Conservation (phyloP, 2,888 invertebrate species). For the Papilio protenor region DNA sequence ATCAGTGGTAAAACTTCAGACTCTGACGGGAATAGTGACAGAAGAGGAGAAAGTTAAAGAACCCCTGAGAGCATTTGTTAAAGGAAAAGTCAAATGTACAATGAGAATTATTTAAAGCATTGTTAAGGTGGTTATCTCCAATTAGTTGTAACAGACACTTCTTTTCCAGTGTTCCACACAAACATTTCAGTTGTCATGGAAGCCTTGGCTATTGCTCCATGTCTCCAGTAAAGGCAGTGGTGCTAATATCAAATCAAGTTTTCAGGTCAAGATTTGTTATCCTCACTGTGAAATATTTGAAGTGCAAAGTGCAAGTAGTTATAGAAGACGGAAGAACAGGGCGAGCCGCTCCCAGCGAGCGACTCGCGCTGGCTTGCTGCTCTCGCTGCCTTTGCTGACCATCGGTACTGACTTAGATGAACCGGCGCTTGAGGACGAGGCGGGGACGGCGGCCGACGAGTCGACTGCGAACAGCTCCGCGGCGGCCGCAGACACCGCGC, state of each 20-base stretch:
- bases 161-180: slow-evolving; percentile 56
- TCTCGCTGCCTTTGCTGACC: slow-evolving; percentile 71
- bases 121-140: slow-evolving; percentile 42
- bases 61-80: slow-evolving; percentile 48
- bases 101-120: slow-evolving; percentile 45
- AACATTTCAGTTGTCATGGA: slow-evolving; percentile 59
- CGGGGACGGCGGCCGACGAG: slow-evolving; percentile 63
- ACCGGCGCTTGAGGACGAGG: slow-evolving; percentile 64
- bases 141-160: slow-evolving; percentile 48
- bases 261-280: slow-evolving; percentile 77
- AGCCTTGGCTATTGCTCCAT: slow-evolving; percentile 63
- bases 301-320: slow-evolving; percentile 48
- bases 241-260: slow-evolving; percentile 83
- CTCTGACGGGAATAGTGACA: slow-evolving; percentile 13
- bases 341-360: slow-evolving; percentile 75
- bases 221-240: slow-evolving; percentile 65
- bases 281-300: slow-evolving; percentile 61
- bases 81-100: slow-evolving; percentile 47
- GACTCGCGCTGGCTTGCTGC: slow-evolving; percentile 76
- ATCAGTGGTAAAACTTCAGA: slow-evolving; percentile 25
- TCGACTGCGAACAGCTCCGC: slow-evolving; percentile 61
- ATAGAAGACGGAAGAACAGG: slow-evolving; percentile 62
- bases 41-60: slow-evolving; percentile 44
- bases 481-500: slow-evolving; percentile 61
- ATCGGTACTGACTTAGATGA: slow-evolving; percentile 79